phyloP scores from a whole-genome alignment of 2,888 invertebrate species.

The Pristionchus japonicus region DNA sequence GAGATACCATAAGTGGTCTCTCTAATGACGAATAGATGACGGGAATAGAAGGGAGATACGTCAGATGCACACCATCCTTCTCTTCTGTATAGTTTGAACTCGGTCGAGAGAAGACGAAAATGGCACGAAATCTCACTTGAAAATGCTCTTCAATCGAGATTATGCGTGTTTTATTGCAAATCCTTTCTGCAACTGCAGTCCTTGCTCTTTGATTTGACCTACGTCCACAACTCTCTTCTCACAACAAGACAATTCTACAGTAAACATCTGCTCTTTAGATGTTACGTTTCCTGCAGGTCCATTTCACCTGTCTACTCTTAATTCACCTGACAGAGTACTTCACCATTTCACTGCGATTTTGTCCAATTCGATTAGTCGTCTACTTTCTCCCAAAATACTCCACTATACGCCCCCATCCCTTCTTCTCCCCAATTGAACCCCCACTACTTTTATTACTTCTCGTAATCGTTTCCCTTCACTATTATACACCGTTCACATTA shows the following conservation, averaged over 20 bases:
- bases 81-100: background rate
- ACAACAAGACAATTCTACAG: too few relatives aligned
- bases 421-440: background rate
- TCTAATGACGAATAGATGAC: background rate
- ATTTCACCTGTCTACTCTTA: background rate
- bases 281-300: background rate
- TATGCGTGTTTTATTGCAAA: background rate
- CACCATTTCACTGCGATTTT: background rate
- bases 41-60: background rate
- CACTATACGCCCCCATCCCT: background rate
- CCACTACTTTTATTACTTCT: background rate
- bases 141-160: background rate
- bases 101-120: background rate
- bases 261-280: background rate
- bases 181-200: background rate
- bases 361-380: conserved; percentile 1
- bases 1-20: background rate
- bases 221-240: too few relatives aligned
- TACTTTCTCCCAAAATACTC: background rate
- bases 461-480: background rate
- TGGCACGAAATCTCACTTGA: background rate
- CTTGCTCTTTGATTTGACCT: background rate
- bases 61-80: background rate
- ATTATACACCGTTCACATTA: background rate
- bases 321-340: background rate